These are phyloP conservation scores for Hestina assimilis DNA, from an alignment of 1,140 invertebrate species.

Conservation along the genomic window DNA sequence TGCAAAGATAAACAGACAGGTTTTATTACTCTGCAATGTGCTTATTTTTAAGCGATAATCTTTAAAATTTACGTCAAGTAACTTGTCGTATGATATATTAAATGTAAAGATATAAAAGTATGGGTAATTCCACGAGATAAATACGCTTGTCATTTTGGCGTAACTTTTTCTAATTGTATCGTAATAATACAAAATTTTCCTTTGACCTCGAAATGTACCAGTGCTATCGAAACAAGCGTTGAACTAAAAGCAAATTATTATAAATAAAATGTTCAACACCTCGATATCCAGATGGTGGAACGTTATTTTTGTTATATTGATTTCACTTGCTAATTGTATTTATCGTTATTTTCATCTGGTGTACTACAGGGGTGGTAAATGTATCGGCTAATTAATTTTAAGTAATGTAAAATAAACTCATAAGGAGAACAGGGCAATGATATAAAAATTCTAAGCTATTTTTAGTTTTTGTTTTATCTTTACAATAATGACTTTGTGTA, in stretches of 20 bases:
- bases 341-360: neutral
- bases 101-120: too few relatives aligned
- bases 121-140: too few relatives aligned
- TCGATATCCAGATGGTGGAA: neutral
- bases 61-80: neutral
- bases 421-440: neutral
- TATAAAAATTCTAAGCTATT: neutral
- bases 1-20: too few relatives aligned
- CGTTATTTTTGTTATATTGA: conserved; percentile 7
- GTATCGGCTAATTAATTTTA: neutral
- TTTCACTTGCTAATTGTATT: neutral
- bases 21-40: too few relatives aligned
- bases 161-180: conserved; percentile 7
- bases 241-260: neutral
- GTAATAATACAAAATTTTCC: conserved; percentile 11
- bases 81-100: too few relatives aligned
- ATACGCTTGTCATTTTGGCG: neutral
- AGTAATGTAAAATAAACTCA: neutral
- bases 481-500: neutral
- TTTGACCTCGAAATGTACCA: conserved; percentile 3
- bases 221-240: neutral
- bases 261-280: conserved; percentile 3
- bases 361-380: neutral
- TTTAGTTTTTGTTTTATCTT: neutral
- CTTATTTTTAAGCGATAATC: neutral